Percentiles rank a stretch among this genome's conserved stretches.
Evolutionary conservation across 2,797 vertebrate genomes (phyloP).

Genomic region (Distichodus sexfasciatus): DNA sequence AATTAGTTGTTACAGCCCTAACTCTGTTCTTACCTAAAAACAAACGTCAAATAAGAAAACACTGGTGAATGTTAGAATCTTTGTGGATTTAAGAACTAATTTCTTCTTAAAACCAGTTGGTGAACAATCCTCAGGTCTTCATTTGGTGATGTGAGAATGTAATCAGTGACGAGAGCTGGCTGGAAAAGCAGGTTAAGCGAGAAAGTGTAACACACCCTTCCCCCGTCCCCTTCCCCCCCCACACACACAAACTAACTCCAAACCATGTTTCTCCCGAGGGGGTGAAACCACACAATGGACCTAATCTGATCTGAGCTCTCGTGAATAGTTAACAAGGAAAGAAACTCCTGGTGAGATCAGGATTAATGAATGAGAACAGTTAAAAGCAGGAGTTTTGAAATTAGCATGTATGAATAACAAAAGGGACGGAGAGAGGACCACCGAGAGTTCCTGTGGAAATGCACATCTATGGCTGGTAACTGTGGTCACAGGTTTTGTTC

Average conservation of each 20-base stretch:
- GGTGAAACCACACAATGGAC: slow-evolving; percentile 27
- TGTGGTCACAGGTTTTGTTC: slow-evolving; percentile 3
- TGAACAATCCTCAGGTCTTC: too few relatives aligned
- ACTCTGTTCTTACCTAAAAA: too few relatives aligned
- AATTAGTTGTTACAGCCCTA: too few relatives aligned
- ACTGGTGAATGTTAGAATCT: too few relatives aligned
- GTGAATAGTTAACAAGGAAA: slow-evolving; percentile 30
- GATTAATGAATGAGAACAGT: not conserved
- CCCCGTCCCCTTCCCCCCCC: slow-evolving; percentile 3
- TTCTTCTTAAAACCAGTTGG: too few relatives aligned
- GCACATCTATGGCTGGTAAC: not conserved
- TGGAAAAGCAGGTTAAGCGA: slow-evolving; percentile 41
- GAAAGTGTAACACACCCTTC: not conserved
- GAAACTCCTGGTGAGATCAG: not conserved
- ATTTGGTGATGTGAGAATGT: too few relatives aligned
- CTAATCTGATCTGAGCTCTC: slow-evolving; percentile 47
- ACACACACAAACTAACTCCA: not conserved
- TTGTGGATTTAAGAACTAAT: too few relatives aligned
- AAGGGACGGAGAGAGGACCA: not conserved
- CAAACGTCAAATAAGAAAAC: too few relatives aligned
- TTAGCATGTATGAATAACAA: slow-evolving; percentile 20
- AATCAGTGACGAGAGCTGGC: slow-evolving; percentile 32
- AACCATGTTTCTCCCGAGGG: slow-evolving; percentile 21
- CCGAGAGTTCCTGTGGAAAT: slow-evolving; percentile 15
- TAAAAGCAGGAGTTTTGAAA: slow-evolving; percentile 3